Conservation (phyloP, 2,888 invertebrate species). For the Trilocha varians region DNA sequence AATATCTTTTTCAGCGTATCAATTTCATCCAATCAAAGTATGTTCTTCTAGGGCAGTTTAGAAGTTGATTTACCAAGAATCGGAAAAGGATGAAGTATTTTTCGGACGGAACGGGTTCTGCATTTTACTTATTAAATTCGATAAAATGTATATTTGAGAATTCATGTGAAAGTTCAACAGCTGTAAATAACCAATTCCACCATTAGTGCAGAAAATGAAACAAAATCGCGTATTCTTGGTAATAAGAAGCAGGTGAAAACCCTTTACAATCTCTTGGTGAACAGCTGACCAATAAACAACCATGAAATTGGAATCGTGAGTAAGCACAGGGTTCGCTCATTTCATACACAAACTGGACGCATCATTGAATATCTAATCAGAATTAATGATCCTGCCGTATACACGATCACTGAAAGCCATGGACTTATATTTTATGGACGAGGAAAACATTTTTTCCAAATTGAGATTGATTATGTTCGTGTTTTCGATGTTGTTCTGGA, state of each 20-base stretch:
- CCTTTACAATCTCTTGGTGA: not conserved
- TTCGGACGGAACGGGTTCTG: too few species aligned
- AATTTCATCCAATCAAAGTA: too few species aligned
- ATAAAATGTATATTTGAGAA: too few species aligned
- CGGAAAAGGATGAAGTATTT: too few species aligned
- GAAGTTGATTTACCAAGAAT: too few species aligned
- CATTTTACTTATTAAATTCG: too few species aligned
- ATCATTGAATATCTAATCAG: conserved; percentile 16
- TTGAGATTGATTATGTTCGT: conserved; percentile 10
- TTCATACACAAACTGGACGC: conserved; percentile 1
- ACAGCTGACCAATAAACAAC: not conserved
- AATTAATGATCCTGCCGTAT: conserved; percentile 19
- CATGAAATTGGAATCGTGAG: not conserved
- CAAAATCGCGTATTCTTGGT: too few species aligned
- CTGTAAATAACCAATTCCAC: too few species aligned
- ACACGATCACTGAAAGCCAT: conserved; percentile 3
- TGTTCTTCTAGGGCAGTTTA: too few species aligned
- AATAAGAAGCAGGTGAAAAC: too few species aligned
- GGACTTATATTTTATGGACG: conserved; percentile 7
- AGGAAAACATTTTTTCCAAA: conserved; percentile 7
- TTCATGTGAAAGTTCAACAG: too few species aligned
- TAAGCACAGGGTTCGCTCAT: not conserved
- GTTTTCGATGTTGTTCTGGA: not conserved
- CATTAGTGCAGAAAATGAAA: too few species aligned
- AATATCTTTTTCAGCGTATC: not conserved